phyloP scores from a whole-genome alignment of 2,888 invertebrate species.

The Lochmaea crataegi region DNA sequence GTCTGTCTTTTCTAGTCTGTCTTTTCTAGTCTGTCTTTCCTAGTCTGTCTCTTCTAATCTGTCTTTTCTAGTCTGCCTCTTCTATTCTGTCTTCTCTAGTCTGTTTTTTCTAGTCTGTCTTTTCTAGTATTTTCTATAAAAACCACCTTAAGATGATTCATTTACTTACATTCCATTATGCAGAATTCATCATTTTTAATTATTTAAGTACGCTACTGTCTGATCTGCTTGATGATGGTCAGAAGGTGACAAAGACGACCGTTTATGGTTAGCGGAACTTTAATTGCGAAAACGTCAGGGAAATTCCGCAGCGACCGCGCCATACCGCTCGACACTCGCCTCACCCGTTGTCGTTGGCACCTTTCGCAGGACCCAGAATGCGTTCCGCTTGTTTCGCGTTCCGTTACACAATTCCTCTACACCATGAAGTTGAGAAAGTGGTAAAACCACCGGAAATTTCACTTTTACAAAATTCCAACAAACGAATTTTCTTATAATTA shows the following conservation, averaged over 20 bases:
- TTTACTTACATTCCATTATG: no score
- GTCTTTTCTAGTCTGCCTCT: no score
- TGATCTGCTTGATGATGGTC: slow-evolving; percentile 38
- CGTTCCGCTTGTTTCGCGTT: slow-evolving; percentile 11
- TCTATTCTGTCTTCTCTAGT: no score
- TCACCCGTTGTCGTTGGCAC: slow-evolving; percentile 38
- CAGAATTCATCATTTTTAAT: not conserved
- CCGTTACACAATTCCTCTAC: slow-evolving; percentile 10
- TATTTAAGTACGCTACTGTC: slow-evolving; percentile 13
- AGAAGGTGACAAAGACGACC: slow-evolving; percentile 47
- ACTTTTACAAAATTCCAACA: not conserved
- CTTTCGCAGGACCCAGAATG: slow-evolving; percentile 35
- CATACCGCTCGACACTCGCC: slow-evolving; percentile 3
- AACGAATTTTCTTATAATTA: not conserved
- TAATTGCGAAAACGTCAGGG: slow-evolving; percentile 56
- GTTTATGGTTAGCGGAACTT: slow-evolving; percentile 52
- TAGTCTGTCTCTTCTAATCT: no score
- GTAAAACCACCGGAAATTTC: slow-evolving; percentile 7
- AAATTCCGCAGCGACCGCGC: slow-evolving; percentile 55
- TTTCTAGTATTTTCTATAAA: no score
- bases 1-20: no score
- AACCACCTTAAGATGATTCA: no score
- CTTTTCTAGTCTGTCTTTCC: no score
- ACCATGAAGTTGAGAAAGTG: slow-evolving; percentile 6
- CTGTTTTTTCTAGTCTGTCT: no score